A percentile compares a stretch with the other conserved stretches of the same genome.
Evolutionary conservation across 1,140 invertebrate genomes (phyloP).

Genomic region (Hydropsyche tenuis): DNA sequence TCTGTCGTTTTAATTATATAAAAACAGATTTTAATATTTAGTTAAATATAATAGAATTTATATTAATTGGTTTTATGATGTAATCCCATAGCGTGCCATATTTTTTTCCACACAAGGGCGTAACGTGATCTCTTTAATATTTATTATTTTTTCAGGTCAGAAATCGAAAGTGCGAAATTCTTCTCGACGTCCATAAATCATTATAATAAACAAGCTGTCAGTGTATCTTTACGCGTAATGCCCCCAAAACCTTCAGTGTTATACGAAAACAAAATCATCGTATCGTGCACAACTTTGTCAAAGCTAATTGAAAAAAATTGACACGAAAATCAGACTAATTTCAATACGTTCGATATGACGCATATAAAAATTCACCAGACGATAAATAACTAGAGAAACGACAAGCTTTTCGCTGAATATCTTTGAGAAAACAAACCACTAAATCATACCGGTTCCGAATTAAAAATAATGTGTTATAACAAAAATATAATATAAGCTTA

Average conservation of each 20-base stretch:
- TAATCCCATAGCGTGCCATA: too few species aligned
- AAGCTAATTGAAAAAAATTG: not conserved
- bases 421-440: constrained; percentile 22
- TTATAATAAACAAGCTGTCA: constrained; percentile 34
- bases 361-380: not conserved
- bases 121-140: too few species aligned
- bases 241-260: not conserved
- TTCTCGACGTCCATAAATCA: constrained; percentile 29
- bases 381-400: constrained; percentile 11
- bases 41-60: too few species aligned
- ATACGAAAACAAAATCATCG: not conserved
- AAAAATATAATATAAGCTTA: too few species aligned
- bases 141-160: not conserved
- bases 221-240: constrained; percentile 26
- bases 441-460: constrained; percentile 12
- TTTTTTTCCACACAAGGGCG: too few species aligned
- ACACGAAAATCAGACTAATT: not conserved
- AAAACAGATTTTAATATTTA: too few species aligned
- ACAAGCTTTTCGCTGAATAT: too few species aligned
- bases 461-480: not conserved
- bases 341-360: not conserved
- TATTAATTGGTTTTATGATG: too few species aligned
- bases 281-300: not conserved
- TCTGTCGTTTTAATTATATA: too few species aligned
- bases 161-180: constrained; percentile 24